Base-by-base conservation (phyloP, 2,113 vertebrate species). In the Sinocyclocheilus anophthalmus region DNA sequence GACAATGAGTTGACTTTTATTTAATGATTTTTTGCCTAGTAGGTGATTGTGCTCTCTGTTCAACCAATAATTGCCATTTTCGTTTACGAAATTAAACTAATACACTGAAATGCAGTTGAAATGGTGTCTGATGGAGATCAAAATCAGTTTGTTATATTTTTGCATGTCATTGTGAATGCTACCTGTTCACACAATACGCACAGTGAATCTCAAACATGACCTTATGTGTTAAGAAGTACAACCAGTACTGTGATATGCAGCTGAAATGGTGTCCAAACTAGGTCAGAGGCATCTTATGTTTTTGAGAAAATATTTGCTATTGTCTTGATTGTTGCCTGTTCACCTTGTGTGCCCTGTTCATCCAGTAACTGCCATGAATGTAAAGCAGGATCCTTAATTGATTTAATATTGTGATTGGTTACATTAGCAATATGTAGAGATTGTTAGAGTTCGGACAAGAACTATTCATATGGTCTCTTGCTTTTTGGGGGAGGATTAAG, bases 1-100 rank as follows among this genome's bases (percentile, higher is more conserved):
- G 50, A 57, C 76, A 22, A 78, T 33, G 76, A 78, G 50, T 57
- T 78, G 16, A 57, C 76, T 78, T 80, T 39, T 65, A 24, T 24
- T 61, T 81, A 63, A 81, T 65, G 22, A 65, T 24, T 50, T 81
- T 67, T 33, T 50, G 9, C 61, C 8, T 50, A 26, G 42, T 11
- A 48, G 81, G 14, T 53, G 4, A 48, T 55, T 24, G 42, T 50
- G 42, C 22, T 24, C 39, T 50, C 39, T 16, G n/a, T 50, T 76
- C 73, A 50, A 48, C 18, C 22, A 48, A 6, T n/a, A 75, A 18
- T 39, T 42, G 70, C 70, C 70, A n/a, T 55, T 77, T 72, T 20
- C 3, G 16, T 5, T 77, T 77, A 33, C 5, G 16, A 77, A 55
- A 55, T 55, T 9, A 55, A 33, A 22, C 48, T 55, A 55, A 8